phyloP scores from a whole-genome alignment of 1,140 invertebrate species.

The Prorops nasuta region DNA sequence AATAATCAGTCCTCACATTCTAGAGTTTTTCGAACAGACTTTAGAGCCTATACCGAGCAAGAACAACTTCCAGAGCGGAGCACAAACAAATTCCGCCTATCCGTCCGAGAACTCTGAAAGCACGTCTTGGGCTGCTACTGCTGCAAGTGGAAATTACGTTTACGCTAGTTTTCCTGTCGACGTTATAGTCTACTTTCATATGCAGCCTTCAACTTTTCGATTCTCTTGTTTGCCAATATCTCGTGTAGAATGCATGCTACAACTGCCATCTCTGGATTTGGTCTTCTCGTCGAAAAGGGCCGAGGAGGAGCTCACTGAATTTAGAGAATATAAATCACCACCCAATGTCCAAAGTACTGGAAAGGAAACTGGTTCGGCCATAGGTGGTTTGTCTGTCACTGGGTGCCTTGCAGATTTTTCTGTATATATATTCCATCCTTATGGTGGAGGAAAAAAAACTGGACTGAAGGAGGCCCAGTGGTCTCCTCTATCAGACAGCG shows the following conservation, averaged over 20 bases:
- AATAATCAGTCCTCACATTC: constrained; percentile 90
- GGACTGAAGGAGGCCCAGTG: constrained; percentile 80
- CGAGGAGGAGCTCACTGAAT: constrained; percentile 70
- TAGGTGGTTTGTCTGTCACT: constrained; percentile 89
- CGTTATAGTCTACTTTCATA: constrained; percentile 97
- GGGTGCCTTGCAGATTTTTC: constrained; percentile 95
- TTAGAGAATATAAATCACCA: constrained; percentile 58
- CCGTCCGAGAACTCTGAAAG: constrained; percentile 46
- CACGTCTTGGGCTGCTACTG: constrained; percentile 48
- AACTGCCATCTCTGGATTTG: constrained; percentile 91
- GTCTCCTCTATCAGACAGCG: constrained; percentile 82
- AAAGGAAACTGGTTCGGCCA: constrained; percentile 62
- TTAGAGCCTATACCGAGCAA: constrained; percentile 87
- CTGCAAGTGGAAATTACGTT: constrained; percentile 73
- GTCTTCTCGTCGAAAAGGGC: constrained; percentile 89
- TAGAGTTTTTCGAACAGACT: constrained; percentile 93
- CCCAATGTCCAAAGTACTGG: constrained; percentile 22
- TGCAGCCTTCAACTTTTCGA: constrained; percentile 93
- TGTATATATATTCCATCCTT: constrained; percentile 96
- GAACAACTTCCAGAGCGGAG: constrained; percentile 49
- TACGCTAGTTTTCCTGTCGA: constrained; percentile 96
- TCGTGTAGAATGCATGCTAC: constrained; percentile 93
- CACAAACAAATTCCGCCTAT: constrained; percentile 42
- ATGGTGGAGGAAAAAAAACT: constrained; percentile 84
- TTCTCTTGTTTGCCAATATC: constrained; percentile 96